Percentiles rank a stretch among this genome's conserved stretches.
Conservation (phyloP, 2,888 invertebrate genomes). For the Amblyjoppa fuscipennis region DNA sequence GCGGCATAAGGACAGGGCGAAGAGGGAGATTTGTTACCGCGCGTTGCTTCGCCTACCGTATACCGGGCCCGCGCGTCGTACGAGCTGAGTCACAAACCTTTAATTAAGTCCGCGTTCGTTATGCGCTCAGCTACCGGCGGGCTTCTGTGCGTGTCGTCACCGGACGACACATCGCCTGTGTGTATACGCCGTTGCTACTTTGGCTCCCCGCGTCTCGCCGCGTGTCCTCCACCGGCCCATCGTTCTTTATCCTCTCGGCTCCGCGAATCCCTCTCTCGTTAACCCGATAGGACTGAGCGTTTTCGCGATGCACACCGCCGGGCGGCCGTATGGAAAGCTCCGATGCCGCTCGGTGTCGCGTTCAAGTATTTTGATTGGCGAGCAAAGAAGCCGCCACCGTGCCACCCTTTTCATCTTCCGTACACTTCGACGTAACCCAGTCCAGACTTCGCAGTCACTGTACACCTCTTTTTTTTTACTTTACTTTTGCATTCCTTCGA, state of each 20-base stretch:
- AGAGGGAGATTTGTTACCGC: conserved; percentile 77
- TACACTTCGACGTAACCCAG: background rate
- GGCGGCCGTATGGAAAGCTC: conserved; percentile 22
- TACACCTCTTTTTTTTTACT: too few relatives aligned
- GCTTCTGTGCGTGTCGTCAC: conserved; percentile 41
- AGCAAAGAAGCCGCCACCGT: conserved; percentile 67
- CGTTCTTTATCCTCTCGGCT: conserved; percentile 23
- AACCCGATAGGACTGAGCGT: conserved; percentile 25
- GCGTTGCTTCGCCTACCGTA: conserved; percentile 60
- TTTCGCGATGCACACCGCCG: conserved; percentile 10
- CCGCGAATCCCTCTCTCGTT: conserved; percentile 5
- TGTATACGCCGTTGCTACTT: conserved; percentile 28
- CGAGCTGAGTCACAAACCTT: conserved; percentile 77
- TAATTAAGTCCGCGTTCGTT: conserved; percentile 81
- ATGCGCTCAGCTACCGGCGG: conserved; percentile 70
- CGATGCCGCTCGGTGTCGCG: conserved; percentile 64
- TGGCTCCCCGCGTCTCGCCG: conserved; percentile 33
- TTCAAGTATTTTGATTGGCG: conserved; percentile 76
- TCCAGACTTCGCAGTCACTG: background rate
- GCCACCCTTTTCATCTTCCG: conserved; percentile 60
- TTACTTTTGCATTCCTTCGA: too few relatives aligned
- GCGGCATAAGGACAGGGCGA: conserved; percentile 56
- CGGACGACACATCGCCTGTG: background rate
- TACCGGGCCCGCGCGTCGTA: conserved; percentile 67
- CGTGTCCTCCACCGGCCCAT: conserved; percentile 23